phyloP scores from a whole-genome alignment of 2,888 invertebrate species.

The Stenolophus ochropezus region DNA sequence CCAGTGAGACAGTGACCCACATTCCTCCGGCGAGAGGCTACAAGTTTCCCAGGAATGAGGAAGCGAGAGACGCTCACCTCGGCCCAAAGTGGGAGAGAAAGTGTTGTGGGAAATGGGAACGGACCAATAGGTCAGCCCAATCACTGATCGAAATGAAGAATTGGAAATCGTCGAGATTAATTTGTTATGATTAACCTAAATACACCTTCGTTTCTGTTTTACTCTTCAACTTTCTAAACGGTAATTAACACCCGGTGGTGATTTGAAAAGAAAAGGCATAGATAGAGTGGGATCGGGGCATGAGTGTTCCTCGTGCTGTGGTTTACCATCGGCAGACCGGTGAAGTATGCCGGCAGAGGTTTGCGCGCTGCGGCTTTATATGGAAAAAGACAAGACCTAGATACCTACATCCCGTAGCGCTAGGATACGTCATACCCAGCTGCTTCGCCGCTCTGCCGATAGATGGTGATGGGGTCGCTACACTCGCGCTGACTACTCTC shows the following conservation, averaged over 20 bases:
- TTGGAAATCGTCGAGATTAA: conserved; percentile 43
- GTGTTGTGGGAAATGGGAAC: conserved; percentile 48
- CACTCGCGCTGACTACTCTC: neutral
- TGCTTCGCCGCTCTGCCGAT: neutral
- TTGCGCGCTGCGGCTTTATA: conserved; percentile 66
- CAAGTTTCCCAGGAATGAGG: conserved; percentile 60
- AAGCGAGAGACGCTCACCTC: conserved; percentile 46
- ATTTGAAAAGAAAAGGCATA: neutral
- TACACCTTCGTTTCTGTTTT: conserved; percentile 29
- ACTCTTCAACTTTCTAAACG: conserved; percentile 25
- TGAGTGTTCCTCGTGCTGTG: neutral
- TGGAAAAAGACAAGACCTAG: conserved; percentile 68
- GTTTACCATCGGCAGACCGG: conserved; percentile 54
- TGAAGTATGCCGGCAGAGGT: conserved; percentile 56
- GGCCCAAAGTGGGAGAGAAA: conserved; percentile 58
- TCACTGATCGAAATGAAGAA: conserved; percentile 47
- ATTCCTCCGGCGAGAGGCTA: conserved; percentile 49
- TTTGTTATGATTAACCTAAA: conserved; percentile 49
- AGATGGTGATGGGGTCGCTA: conserved; percentile 42
- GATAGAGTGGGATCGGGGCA: neutral
- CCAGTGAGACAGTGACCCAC: conserved; percentile 56
- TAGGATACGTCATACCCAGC: conserved; percentile 42
- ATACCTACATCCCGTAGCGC: conserved; percentile 67
- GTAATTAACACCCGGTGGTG: conserved; percentile 4
- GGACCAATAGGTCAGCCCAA: conserved; percentile 55